Percentiles rank a stretch among this genome's conserved stretches.
phyloP scores from a whole-genome alignment of 2,797 vertebrate genomes.

The Luscinia megarhynchos region DNA sequence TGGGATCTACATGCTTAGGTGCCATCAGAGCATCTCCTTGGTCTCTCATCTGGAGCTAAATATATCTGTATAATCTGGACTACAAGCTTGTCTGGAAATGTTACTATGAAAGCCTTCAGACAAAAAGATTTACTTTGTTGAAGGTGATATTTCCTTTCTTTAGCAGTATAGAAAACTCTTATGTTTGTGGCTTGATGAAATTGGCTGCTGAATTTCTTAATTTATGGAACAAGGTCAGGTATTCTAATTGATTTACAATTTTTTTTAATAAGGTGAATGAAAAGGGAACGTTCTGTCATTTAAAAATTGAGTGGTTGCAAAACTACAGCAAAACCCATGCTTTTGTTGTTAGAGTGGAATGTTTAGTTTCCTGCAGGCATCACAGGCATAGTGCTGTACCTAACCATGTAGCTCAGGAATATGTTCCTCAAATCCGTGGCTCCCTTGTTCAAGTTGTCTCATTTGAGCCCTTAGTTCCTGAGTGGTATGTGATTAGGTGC shows the following conservation, averaged over 20 bases:
- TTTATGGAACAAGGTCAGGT: neutral
- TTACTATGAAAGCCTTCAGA: neutral
- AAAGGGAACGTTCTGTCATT: neutral
- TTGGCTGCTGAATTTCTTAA: neutral
- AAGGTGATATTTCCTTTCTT: neutral
- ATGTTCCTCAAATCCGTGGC: neutral
- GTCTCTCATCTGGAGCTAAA: neutral
- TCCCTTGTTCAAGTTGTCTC: neutral
- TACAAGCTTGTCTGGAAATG: neutral
- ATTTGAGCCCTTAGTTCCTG: neutral
- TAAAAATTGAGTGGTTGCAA: neutral
- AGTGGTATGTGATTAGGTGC: neutral
- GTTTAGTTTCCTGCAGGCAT: neutral
- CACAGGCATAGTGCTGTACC: neutral
- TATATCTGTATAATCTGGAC: neutral
- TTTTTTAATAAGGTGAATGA: neutral
- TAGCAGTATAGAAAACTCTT: neutral
- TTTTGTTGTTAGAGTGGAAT: neutral
- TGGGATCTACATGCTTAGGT: accelerated
- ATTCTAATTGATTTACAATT: neutral
- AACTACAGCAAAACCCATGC: neutral
- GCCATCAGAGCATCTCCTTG: neutral
- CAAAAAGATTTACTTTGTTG: neutral
- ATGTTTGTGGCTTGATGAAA: neutral
- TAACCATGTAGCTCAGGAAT: neutral